phyloP scores from a whole-genome alignment of 2,888 invertebrate genomes.

The Chrysodeixis includens region DNA sequence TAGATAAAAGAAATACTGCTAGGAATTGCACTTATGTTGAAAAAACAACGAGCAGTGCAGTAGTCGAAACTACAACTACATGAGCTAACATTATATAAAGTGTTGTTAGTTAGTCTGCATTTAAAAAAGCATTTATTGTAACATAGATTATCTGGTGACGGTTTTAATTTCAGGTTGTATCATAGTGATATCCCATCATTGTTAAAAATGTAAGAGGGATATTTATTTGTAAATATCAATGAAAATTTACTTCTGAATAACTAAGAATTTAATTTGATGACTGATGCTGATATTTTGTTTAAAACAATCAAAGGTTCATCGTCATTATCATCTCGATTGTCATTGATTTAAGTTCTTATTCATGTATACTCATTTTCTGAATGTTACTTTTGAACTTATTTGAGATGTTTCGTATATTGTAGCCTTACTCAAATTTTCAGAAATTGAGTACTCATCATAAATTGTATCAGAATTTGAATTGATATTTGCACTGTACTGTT shows the following conservation, averaged over 20 bases:
- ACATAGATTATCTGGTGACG: conserved; percentile 54
- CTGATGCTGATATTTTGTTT: background rate
- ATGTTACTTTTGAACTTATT: background rate
- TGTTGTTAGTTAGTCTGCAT: conserved; percentile 55
- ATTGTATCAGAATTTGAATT: conserved; percentile 51
- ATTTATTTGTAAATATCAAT: conserved; percentile 80
- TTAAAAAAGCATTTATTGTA: conserved; percentile 64
- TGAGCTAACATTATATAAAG: conserved; percentile 17
- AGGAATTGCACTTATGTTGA: conserved; percentile 27
- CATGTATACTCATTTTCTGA: conserved; percentile 29
- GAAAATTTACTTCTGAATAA: conserved; percentile 58
- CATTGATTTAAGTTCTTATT: conserved; percentile 40
- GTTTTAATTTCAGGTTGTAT: conserved; percentile 42
- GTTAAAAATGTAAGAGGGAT: conserved; percentile 51
- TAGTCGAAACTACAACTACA: background rate
- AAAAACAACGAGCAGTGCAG: conserved; percentile 8
- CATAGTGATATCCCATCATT: conserved; percentile 31
- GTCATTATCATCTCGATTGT: background rate
- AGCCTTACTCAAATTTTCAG: conserved; percentile 5
- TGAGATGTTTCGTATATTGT: background rate
- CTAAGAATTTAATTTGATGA: conserved; percentile 36
- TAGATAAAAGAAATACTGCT: conserved; percentile 24
- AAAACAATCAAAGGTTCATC: background rate
- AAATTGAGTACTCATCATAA: conserved; percentile 24
- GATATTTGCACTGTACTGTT: conserved; percentile 56